Percentiles rank a stretch among this genome's conserved stretches.
Evolutionary conservation across 2,888 invertebrate species (phyloP).

Genomic region (Rambutsinella grinnellia): DNA sequence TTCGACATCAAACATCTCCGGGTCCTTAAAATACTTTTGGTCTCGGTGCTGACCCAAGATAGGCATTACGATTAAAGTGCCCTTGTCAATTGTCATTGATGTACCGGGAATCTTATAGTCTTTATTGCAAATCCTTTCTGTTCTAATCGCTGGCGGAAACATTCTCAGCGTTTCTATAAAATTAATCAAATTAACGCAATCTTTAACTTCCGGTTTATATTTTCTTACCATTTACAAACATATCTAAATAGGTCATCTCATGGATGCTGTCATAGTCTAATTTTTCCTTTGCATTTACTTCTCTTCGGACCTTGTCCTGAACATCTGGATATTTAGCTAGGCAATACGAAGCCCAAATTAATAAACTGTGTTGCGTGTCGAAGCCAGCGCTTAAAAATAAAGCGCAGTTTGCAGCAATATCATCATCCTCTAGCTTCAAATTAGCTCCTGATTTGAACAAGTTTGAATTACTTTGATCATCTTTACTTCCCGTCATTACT

Average conservation of each 20-base stretch:
- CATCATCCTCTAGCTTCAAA: constrained; percentile 23
- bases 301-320: no score
- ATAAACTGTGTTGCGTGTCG: no score
- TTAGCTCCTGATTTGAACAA: background rate
- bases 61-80: constrained; percentile 68
- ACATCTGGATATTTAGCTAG: no score
- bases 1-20: constrained; percentile 74
- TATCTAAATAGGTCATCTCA: no score
- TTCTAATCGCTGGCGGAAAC: constrained; percentile 70
- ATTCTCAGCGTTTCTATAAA: constrained; percentile 70
- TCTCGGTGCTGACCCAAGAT: constrained; percentile 75
- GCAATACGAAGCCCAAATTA: no score
- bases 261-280: no score
- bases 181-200: no score
- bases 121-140: constrained; percentile 2
- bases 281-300: no score
- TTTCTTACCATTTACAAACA: no score
- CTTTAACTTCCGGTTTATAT: background rate
- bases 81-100: constrained; percentile 9
- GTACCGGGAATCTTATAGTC: constrained; percentile 7
- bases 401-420: constrained; percentile 33
- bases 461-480: background rate
- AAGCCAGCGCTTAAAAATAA: constrained; percentile 48
- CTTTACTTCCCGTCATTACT: background rate
- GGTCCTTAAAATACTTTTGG: constrained; percentile 73